Evolutionary conservation across 2,888 invertebrate species (phyloP).

Genomic region (Athalia rosae): DNA sequence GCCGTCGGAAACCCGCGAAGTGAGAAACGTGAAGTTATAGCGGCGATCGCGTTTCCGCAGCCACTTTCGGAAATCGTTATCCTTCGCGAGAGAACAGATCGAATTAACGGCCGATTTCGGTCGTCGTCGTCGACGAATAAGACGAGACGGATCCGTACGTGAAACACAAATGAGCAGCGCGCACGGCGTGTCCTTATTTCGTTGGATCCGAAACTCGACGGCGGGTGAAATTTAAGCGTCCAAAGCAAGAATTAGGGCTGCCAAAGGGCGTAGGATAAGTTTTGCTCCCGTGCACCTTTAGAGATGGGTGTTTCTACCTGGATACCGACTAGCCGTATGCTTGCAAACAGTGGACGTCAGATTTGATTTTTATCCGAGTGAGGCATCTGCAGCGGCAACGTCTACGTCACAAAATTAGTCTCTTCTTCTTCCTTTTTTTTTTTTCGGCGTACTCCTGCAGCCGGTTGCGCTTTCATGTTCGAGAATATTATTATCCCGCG

Average conservation of each 20-base stretch:
- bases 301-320: constrained; percentile 69
- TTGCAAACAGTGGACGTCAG: constrained; percentile 72
- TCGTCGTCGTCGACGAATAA: too few relatives aligned
- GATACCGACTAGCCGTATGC: constrained; percentile 54
- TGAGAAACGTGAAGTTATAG: too few relatives aligned
- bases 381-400: constrained; percentile 63
- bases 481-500: background rate
- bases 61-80: too few relatives aligned
- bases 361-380: constrained; percentile 71
- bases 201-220: background rate
- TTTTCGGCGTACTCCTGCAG: too few relatives aligned
- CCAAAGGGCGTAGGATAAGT: constrained; percentile 22
- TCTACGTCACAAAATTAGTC: background rate
- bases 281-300: background rate
- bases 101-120: too few relatives aligned
- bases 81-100: too few relatives aligned
- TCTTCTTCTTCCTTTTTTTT: too few relatives aligned
- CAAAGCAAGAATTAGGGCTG: constrained; percentile 39
- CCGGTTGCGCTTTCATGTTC: background rate
- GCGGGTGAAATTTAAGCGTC: constrained; percentile 11
- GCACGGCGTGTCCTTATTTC: too few relatives aligned
- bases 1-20: too few relatives aligned
- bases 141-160: too few relatives aligned
- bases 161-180: too few relatives aligned
- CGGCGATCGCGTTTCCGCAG: too few relatives aligned